Percentiles rank a stretch among this genome's conserved stretches.
These are phyloP conservation scores for Phacellophora camtschatica DNA, from an alignment of 30 jellyfish, hydroid and myxozoan species.

Conservation along the genomic window DNA sequence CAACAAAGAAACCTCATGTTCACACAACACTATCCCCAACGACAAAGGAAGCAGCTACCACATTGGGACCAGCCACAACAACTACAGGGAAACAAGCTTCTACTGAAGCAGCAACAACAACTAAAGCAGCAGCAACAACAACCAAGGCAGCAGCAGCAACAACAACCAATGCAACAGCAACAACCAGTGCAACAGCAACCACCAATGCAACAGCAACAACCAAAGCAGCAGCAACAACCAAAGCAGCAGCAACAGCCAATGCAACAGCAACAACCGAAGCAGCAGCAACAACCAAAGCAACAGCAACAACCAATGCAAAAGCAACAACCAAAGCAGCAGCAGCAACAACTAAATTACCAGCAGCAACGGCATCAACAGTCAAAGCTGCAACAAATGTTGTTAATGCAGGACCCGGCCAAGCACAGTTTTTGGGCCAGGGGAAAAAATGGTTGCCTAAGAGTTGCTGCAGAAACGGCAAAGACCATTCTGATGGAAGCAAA, in stretches of 20 bases:
- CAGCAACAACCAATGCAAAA: neutral
- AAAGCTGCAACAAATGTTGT: neutral
- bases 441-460: constrained; percentile 40
- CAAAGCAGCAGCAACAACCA: neutral
- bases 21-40: constrained; percentile 34
- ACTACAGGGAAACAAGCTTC: constrained; percentile 6
- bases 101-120: constrained; percentile 20
- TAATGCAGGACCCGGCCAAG: neutral
- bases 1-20: constrained; percentile 26
- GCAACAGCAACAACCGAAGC: constrained; percentile 1
- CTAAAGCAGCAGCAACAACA: constrained; percentile 18
- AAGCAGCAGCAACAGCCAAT: neutral
- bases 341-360: neutral
- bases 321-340: neutral
- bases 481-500: neutral
- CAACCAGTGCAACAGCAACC: constrained; percentile 24
- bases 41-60: too few species aligned
- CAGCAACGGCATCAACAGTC: neutral
- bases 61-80: neutral
- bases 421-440: neutral
- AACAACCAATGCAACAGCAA: constrained; percentile 16
- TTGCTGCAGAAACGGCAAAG: constrained; percentile 21
- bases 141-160: constrained; percentile 19
- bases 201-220: constrained; percentile 1
- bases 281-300: constrained; percentile 15